Conservation (phyloP, 2,113 vertebrate genomes). For the Oryzias melastigma region DNA sequence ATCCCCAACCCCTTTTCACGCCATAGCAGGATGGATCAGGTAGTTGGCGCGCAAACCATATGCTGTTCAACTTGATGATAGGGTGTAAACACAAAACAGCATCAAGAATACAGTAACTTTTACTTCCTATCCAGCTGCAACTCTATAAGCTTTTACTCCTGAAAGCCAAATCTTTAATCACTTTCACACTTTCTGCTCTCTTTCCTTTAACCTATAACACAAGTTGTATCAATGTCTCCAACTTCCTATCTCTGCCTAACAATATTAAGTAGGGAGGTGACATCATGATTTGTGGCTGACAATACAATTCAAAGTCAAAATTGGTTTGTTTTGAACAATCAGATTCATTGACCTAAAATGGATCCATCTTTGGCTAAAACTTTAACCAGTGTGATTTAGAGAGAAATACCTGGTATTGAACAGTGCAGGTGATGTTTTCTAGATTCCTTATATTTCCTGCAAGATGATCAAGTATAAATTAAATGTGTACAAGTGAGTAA, state of each 20-base stretch:
- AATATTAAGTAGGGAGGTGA: no score
- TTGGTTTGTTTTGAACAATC: no score
- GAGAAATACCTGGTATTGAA: no score
- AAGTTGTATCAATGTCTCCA: conserved; percentile 26
- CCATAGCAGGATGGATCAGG: conserved; percentile 41
- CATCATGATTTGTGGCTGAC: no score
- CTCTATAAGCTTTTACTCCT: conserved; percentile 56
- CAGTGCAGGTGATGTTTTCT: no score
- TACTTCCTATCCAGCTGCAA: conserved; percentile 61
- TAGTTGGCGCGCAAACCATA: conserved; percentile 31
- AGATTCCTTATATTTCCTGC: no score
- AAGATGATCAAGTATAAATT: no score
- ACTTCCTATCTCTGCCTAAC: conserved; percentile 26
- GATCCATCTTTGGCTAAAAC: no score
- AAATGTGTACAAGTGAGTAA: no score
- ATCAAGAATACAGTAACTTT: conserved; percentile 71
- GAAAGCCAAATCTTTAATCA: conserved; percentile 53
- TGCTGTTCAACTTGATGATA: conserved; percentile 54
- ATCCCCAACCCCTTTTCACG: conserved; percentile 14
- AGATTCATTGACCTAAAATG: no score
- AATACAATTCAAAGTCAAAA: no score
- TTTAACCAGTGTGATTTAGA: no score
- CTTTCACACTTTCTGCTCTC: conserved; percentile 42
- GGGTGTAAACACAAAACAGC: conserved; percentile 64
- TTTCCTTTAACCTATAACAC: conserved; percentile 17